Evolutionary conservation across 1,140 invertebrate species (phyloP), one percentile per base, ranked within the genome.

Genomic region (Drosophila murphyi): DNA sequence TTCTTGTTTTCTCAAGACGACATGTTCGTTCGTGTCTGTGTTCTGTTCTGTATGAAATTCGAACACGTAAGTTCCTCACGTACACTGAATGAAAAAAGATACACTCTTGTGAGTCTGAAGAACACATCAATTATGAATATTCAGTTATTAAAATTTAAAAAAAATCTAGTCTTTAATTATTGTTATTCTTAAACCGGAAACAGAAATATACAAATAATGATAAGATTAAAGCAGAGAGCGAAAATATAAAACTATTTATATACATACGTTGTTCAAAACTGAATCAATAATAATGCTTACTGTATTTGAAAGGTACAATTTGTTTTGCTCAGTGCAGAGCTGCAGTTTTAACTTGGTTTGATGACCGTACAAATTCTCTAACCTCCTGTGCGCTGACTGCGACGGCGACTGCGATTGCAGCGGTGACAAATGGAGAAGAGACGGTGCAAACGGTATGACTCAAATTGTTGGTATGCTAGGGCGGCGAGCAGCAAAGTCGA

Each of bases 341-440:
- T 51, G 35, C 37, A 29, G 45, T n/a, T 65, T 47, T 45, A 43
- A 37, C 51, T 48, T 47, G 12, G 20, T 41, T 5, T 32, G 56
- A 55, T 63, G 69, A 72, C 60, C 43, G 43, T 52, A 63, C 54
- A 43, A 67, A 41, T 59, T 48, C 64, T 61, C 20, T 68, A 28
- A 34, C 7, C 64, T 68, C 64, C 64, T 73, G 39, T 48, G 48
- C 47, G 63, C 3, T 20, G 56, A 45, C 43, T 28, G 32, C 59
- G 50, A 10, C 34, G 31, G 7, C 7, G 31, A 41, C 62, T 48
- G 47, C 56, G 41, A 47, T 32, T 29, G 57, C 4, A 8, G 12
- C 32, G 47, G 32, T 73, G 64, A 69, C 64, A 56, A 54, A 60
- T 72, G 71, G 63, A 56, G 37, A 52, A 12, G 56, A 48, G 47